Evolutionary conservation across 2,113 vertebrate species (phyloP).

Genomic region (Cettia cetti): DNA sequence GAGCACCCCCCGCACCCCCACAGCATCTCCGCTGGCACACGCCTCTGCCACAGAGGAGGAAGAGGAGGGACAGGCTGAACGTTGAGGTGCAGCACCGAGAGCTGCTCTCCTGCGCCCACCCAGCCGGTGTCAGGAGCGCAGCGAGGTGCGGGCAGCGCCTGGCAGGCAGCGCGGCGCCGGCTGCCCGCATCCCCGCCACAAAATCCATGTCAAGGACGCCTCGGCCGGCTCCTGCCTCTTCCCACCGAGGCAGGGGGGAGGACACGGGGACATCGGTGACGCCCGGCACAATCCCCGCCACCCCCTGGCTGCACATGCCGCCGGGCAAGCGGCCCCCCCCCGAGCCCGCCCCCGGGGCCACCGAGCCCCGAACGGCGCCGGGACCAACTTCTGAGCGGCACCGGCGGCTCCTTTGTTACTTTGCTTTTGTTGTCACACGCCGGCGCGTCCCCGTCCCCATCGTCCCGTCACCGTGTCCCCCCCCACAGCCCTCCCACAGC

Average conservation of each 20-base stretch:
- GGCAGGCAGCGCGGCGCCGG: not conserved
- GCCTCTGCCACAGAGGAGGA: not conserved
- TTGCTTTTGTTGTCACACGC: too few species aligned
- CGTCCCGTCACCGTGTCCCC: too few species aligned
- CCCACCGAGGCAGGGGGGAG: not conserved
- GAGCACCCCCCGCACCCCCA: not conserved
- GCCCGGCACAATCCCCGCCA: not conserved
- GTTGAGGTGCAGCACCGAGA: not conserved
- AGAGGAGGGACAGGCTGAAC: not conserved
- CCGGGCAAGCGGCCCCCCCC: too few species aligned
- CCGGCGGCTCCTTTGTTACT: too few species aligned
- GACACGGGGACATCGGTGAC: not conserved
- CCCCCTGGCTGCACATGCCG: not conserved
- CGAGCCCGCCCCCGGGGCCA: too few species aligned
- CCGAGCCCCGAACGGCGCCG: too few species aligned
- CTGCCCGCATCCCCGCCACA: not conserved
- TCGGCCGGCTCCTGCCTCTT: not conserved
- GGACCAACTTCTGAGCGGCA: too few species aligned
- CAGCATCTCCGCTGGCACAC: accelerated
- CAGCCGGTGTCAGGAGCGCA: not conserved
- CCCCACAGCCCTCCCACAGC: too few species aligned
- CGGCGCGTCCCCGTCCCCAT: too few species aligned
- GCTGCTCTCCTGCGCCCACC: not conserved
- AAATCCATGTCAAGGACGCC: not conserved
- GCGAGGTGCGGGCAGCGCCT: not conserved